Base-by-base conservation (phyloP, 2,113 vertebrate genomes). In the Oreocharis arfaki region DNA sequence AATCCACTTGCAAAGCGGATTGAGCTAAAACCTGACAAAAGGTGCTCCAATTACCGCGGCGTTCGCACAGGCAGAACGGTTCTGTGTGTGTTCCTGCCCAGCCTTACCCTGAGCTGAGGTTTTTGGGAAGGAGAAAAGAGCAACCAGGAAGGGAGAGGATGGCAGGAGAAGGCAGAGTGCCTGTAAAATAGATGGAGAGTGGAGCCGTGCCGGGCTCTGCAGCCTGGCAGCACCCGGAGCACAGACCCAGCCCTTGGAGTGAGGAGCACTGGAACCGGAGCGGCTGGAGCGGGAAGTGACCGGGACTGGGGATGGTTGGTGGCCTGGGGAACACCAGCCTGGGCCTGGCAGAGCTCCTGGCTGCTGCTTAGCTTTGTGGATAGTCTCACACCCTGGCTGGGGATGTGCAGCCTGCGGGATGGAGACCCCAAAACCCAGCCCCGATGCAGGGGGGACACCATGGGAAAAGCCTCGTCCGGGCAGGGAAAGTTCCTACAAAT, bases 11-110 rank as follows among this genome's bases (percentile, higher is more conserved):
- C 71, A 74, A 88, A 94, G 94, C 70, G 75, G 88, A 73, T 95
- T 74, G 88, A 90, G 94, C 75, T 93, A 70, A 95, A 97, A 96
- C 59, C 94, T 74, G 83, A 87, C 92, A 50, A 90, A 93, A 95
- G 96, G 90, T 93, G 94, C 50, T 95, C 86, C 50, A 52, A 63
- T 86, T 90, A 64, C 83, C 55, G 2, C 10, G 2, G 71, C 11
- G 13, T 24, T 90, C 9, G 0, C 11, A 0, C 85, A 15, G 70
- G 82, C 37, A 70, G 75, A 59, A 37, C n/a, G 23, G 15, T 37
- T 59, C 88, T 87, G 44, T 16, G 44, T 13, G 35, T 63, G 56
- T 79, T 75, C 15, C 0, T 89, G 65, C 91, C 60, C 88, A 74
- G 82, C 76, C 79, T 90, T 44, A 69, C 32, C 68, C 86, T 35